Evolutionary conservation across 2,113 vertebrate genomes (phyloP).

Genomic region (Coturnix japonica): DNA sequence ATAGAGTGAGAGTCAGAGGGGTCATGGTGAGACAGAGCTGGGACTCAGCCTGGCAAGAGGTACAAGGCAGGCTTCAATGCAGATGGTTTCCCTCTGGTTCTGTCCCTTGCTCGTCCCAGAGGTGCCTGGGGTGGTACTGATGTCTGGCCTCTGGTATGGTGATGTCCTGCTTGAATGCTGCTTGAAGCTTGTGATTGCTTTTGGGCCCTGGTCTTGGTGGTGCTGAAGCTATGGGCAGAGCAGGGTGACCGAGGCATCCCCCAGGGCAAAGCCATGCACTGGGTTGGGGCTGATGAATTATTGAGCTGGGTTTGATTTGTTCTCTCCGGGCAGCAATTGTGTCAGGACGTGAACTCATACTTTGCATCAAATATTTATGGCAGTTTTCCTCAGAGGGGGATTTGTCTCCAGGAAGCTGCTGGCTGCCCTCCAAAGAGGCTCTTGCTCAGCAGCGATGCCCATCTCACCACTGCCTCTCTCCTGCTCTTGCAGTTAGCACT

Average conservation of each 20-base stretch:
- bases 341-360: background rate
- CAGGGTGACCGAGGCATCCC: background rate
- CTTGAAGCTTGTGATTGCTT: background rate
- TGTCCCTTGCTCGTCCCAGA: accelerated
- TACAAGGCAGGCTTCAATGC: accelerated
- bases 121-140: background rate
- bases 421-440: background rate
- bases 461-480: background rate
- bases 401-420: background rate
- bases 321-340: background rate
- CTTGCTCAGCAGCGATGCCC: background rate
- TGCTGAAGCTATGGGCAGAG: background rate
- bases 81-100: background rate
- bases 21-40: background rate
- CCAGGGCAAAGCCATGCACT: background rate
- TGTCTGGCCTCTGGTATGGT: background rate
- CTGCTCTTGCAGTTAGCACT: slow-evolving; percentile 84
- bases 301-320: background rate
- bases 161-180: background rate
- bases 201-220: background rate
- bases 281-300: background rate
- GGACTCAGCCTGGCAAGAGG: background rate
- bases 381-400: background rate
- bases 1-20: background rate
- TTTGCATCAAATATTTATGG: background rate